These are phyloP conservation scores for Megaceryle torquata DNA, from an alignment of 2,113 vertebrate genomes.

Conservation along the genomic window DNA sequence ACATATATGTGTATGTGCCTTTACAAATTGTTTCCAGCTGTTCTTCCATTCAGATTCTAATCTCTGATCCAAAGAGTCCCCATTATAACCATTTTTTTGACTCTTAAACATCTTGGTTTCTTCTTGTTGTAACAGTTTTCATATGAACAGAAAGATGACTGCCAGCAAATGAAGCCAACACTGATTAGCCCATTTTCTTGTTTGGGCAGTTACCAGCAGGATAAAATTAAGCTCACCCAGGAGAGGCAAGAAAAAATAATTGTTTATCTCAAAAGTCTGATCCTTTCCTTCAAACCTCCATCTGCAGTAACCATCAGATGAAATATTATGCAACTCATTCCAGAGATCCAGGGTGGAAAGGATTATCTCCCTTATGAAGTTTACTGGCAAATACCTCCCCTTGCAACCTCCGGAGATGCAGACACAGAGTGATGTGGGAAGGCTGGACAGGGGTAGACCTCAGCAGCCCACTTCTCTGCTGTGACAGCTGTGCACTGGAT, in stretches of 20 bases:
- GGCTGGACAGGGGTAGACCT: not conserved
- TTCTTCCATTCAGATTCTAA: not conserved
- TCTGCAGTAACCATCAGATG: not conserved
- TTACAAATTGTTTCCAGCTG: not conserved
- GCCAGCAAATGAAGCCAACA: not conserved
- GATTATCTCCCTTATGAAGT: not conserved
- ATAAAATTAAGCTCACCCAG: not conserved
- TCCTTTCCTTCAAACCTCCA: not conserved
- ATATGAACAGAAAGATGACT: not conserved
- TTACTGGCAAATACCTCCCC: not conserved
- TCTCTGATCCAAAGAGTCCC: not conserved
- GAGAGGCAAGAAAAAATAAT: not conserved
- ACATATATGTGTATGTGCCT: not conserved
- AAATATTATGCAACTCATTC: not conserved
- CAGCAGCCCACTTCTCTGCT: not conserved
- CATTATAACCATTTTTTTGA: not conserved
- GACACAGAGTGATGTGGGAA: not conserved
- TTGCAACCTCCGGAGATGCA: not conserved
- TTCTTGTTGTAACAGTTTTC: not conserved
- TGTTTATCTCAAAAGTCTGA: not conserved
- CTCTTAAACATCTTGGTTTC: not conserved
- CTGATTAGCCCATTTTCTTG: not conserved
- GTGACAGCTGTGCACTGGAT: not conserved
- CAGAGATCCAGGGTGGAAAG: not conserved
- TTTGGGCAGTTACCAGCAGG: not conserved